These are phyloP conservation scores for Dynastes hyllus DNA, from an alignment of 2,888 invertebrate genomes.

Conservation along the genomic window DNA sequence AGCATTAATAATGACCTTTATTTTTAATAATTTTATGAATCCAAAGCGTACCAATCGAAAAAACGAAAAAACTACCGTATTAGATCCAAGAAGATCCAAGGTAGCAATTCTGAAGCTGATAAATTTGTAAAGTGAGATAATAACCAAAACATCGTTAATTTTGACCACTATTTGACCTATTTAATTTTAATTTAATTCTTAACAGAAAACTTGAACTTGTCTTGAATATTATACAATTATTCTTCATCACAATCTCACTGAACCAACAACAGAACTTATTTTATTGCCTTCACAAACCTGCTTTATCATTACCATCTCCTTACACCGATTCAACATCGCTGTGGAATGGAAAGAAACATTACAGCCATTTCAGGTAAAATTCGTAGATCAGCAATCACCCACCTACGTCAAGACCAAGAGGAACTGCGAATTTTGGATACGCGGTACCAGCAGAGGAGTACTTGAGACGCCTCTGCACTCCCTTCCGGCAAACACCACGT, in stretches of 20 bases:
- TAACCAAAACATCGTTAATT: too few species aligned
- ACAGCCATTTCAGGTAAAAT: slow-evolving; percentile 74
- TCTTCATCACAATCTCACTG: too few species aligned
- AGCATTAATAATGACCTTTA: too few species aligned
- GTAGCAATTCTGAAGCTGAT: too few species aligned
- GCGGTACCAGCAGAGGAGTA: slow-evolving; percentile 86
- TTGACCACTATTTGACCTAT: too few species aligned
- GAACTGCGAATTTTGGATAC: slow-evolving; percentile 89
- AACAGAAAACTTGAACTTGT: background rate
- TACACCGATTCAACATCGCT: slow-evolving; percentile 17
- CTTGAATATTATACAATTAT: background rate
- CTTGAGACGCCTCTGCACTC: slow-evolving; percentile 90
- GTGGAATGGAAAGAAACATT: slow-evolving; percentile 43
- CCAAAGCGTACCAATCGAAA: too few species aligned
- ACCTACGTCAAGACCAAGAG: slow-evolving; percentile 90
- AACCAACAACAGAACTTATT: background rate
- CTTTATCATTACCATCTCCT: background rate
- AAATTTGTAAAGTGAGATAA: too few species aligned
- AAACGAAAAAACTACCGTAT: too few species aligned
- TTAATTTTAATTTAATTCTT: too few species aligned
- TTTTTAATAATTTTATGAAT: too few species aligned
- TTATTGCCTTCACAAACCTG: background rate
- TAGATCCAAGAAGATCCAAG: too few species aligned
- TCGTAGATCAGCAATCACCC: slow-evolving; percentile 88
- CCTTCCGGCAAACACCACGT: slow-evolving; percentile 90